Percentiles rank a stretch among this genome's conserved stretches.
phyloP scores from a whole-genome alignment of 2,113 vertebrate species.

The Vulpes vulpes region DNA sequence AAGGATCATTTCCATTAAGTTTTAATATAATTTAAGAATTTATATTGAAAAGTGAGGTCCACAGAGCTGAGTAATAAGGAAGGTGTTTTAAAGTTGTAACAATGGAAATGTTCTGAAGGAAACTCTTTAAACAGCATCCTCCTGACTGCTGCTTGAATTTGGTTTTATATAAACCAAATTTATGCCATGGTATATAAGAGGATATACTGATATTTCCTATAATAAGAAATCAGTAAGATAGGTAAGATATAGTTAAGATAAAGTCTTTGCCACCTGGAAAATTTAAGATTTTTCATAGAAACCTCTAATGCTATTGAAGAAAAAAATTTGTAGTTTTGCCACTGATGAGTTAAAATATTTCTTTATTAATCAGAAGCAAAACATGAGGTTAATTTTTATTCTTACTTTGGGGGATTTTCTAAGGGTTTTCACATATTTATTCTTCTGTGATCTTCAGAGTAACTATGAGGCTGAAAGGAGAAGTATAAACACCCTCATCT shows the following conservation, averaged over 20 bases:
- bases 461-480: slow-evolving; percentile 24
- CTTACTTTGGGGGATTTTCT: slow-evolving; percentile 47
- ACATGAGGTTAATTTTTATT: not conserved
- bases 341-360: not conserved
- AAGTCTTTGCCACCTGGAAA: not conserved
- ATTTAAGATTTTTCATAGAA: slow-evolving; percentile 2
- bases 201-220: not conserved
- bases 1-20: not conserved
- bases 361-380: slow-evolving; percentile 30
- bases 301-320: not conserved
- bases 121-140: not conserved
- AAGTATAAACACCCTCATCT: not conserved
- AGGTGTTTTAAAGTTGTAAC: not conserved
- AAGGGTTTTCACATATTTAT: not conserved
- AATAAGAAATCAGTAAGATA: not conserved
- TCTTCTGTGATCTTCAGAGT: slow-evolving; percentile 8
- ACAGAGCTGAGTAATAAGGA: not conserved
- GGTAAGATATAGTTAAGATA: not conserved
- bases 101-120: slow-evolving; percentile 5
- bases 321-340: not conserved
- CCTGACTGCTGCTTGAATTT: not conserved
- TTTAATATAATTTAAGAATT: not conserved
- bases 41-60: not conserved
- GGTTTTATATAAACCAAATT: slow-evolving; percentile 38
- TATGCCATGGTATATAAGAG: not conserved